A percentile compares a stretch with the other conserved stretches of the same genome.
Conservation (phyloP, 2,888 invertebrate species). For the Cataglyphis rosenhaueri region DNA sequence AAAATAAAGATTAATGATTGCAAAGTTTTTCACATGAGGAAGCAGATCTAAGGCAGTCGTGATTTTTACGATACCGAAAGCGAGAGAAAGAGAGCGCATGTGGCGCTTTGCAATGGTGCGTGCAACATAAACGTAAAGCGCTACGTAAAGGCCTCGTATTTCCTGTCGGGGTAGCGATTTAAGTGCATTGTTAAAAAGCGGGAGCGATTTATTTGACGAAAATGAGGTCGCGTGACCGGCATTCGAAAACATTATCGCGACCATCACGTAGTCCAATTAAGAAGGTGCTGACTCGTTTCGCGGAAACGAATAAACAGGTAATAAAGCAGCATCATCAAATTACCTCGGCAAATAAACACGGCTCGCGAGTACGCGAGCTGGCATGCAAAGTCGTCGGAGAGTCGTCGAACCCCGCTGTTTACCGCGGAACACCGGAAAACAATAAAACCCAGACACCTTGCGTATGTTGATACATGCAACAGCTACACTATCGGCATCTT, state of each 20-base stretch:
- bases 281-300: slow-evolving; percentile 64
- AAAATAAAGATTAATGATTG: slow-evolving; percentile 6
- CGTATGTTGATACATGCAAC: slow-evolving; percentile 27
- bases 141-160: slow-evolving; percentile 41
- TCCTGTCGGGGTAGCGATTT: slow-evolving; percentile 34
- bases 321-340: slow-evolving; percentile 69
- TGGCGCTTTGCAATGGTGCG: slow-evolving; percentile 29
- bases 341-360: slow-evolving; percentile 67
- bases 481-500: slow-evolving; percentile 4
- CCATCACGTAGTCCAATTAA: slow-evolving; percentile 62
- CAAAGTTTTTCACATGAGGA: not conserved
- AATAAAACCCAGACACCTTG: slow-evolving; percentile 45
- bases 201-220: slow-evolving; percentile 53
- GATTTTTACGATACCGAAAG: slow-evolving; percentile 27
- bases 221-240: slow-evolving; percentile 48
- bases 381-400: slow-evolving; percentile 57
- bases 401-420: slow-evolving; percentile 56
- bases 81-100: not conserved
- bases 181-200: slow-evolving; percentile 48
- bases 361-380: slow-evolving; percentile 52
- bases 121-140: slow-evolving; percentile 47
- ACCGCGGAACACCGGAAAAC: slow-evolving; percentile 54
- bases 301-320: slow-evolving; percentile 71
- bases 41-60: not conserved
- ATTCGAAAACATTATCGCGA: slow-evolving; percentile 47